These are phyloP conservation scores for Cydia amplana DNA, from an alignment of 1,140 invertebrate genomes.

Conservation along the genomic window DNA sequence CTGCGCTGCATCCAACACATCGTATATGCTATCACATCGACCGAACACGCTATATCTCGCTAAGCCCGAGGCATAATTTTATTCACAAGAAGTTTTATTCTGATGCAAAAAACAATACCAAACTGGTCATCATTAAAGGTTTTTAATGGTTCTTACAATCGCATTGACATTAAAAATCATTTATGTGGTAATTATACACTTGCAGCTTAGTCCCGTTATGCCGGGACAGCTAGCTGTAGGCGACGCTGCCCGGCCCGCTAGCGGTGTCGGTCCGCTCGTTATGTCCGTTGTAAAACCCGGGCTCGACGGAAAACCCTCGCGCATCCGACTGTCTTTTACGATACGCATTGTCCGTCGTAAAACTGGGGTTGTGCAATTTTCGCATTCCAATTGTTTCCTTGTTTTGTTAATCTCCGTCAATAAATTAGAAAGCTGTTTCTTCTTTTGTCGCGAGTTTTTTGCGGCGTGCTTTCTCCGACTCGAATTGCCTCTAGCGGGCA, in stretches of 20 bases:
- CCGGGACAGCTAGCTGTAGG: neutral
- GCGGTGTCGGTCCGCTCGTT: slow-evolving; percentile 5
- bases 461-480: slow-evolving; percentile 52
- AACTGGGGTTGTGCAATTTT: slow-evolving; percentile 49
- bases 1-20: slow-evolving; percentile 8
- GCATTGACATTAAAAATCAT: slow-evolving; percentile 21
- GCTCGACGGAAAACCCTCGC: slow-evolving; percentile 20
- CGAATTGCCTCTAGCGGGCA: slow-evolving; percentile 44
- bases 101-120: slow-evolving; percentile 5
- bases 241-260: slow-evolving; percentile 33
- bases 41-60: slow-evolving; percentile 2
- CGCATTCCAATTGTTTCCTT: slow-evolving; percentile 46
- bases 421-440: slow-evolving; percentile 67
- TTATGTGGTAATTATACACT: neutral
- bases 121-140: slow-evolving; percentile 5
- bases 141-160: slow-evolving; percentile 12
- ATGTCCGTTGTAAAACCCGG: slow-evolving; percentile 14
- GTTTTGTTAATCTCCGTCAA: slow-evolving; percentile 49
- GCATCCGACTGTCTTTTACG: slow-evolving; percentile 41
- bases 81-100: slow-evolving; percentile 13
- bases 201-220: slow-evolving; percentile 22
- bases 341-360: slow-evolving; percentile 27
- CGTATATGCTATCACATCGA: slow-evolving; percentile 10
- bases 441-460: slow-evolving; percentile 52
- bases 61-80: slow-evolving; percentile 16